phyloP scores from a whole-genome alignment of 2,888 invertebrate species.

The Blastobasis adustella region DNA sequence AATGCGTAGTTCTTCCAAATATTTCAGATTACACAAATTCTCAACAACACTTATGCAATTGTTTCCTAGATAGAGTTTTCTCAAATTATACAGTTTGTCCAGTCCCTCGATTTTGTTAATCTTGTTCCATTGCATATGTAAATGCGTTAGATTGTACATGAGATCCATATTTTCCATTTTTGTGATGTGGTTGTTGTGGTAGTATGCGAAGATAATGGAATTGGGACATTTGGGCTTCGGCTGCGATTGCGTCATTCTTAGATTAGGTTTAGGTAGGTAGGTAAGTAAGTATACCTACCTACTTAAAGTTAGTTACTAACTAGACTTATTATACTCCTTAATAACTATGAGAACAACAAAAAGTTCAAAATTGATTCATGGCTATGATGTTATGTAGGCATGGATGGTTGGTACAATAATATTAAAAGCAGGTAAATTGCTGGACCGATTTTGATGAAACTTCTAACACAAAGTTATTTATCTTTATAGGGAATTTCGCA shows the following conservation, averaged over 20 bases:
- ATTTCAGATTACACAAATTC: slow-evolving; percentile 75
- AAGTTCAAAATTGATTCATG: not conserved
- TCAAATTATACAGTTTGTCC: slow-evolving; percentile 76
- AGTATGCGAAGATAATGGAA: slow-evolving; percentile 78
- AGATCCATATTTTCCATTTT: slow-evolving; percentile 82
- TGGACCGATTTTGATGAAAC: not conserved
- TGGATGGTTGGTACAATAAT: no score
- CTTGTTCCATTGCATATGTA: slow-evolving; percentile 86
- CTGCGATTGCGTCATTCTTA: slow-evolving; percentile 27
- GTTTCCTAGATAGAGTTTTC: slow-evolving; percentile 84
- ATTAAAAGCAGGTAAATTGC: not conserved
- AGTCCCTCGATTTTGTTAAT: slow-evolving; percentile 82
- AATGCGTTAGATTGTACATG: slow-evolving; percentile 78
- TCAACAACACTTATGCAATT: slow-evolving; percentile 82
- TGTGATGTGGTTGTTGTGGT: slow-evolving; percentile 87
- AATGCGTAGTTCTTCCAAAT: slow-evolving; percentile 79
- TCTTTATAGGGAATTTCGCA: not conserved
- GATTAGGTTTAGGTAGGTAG: no score
- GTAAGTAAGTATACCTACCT: no score
- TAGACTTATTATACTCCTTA: no score
- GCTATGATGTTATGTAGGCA: no score
- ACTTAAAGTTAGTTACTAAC: no score
- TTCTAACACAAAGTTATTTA: not conserved
- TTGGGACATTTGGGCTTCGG: slow-evolving; percentile 45
- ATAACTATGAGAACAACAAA: not conserved